Base-by-base conservation (phyloP, 2,888 invertebrate genomes). In the Rotaria magnacalcarata region DNA sequence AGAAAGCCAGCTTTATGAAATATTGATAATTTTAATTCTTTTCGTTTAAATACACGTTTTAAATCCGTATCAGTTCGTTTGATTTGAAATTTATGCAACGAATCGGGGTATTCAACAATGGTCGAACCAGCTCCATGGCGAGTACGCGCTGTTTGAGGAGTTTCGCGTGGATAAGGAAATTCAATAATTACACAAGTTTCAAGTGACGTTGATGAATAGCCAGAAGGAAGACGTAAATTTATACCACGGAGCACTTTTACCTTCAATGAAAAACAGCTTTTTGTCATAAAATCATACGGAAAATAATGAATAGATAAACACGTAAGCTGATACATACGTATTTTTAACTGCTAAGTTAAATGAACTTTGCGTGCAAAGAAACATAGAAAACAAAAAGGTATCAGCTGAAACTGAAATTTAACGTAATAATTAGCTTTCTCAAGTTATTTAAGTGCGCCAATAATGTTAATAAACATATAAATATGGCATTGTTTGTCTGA, bases 1-100 rank as follows among this genome's bases (percentile, higher is more conserved):
- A 98, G 94, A 92, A 98, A 96, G 89, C 97, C 96, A 91, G 97
- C 96, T 92, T 95, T 95, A 0, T 95, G 94, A 92, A 94, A 96
- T 19, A 97, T 93, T 91, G 97, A 96, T 86, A 96, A 93, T 90
- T 98, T 98, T 88, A 97, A 92, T 3, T 94, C 93, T 89, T 96
- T 95, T 84, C 96, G 93, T 90, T 96, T 97, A 90, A 98, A 95
- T 54, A 95, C 93, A 85, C 97, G 92, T 88, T 94, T 94, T 89
- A 97, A 95, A 34, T 94, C 93, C 86, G 96, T 92, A 2, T 94
- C 93, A 87, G 93, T 93, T 75, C 97, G 93, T 88, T 94, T 94
- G 87, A 97, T 95, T 85, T 94, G 93, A 87, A 97, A 93, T 74
- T 93, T 94, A 90, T 94, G 95, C 84, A 93, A 93, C 67, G 94